phyloP scores from a whole-genome alignment of 1,140 invertebrate species.

The Brachionus manjavacas region DNA sequence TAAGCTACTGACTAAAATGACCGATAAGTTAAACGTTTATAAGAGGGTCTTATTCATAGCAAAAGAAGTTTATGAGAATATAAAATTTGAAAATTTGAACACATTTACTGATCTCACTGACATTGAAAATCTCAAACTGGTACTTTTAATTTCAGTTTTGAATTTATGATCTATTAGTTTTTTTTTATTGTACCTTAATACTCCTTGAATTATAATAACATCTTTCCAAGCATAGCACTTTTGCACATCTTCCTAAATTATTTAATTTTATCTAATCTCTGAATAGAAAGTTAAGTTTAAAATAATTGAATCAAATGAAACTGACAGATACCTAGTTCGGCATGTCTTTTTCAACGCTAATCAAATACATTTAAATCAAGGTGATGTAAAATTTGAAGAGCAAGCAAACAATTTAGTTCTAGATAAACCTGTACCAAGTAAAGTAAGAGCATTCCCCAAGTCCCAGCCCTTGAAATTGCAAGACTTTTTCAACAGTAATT shows the following conservation, averaged over 20 bases:
- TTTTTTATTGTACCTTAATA: neutral
- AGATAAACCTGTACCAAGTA: neutral
- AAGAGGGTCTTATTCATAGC: neutral
- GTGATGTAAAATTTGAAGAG: neutral
- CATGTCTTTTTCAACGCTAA: neutral
- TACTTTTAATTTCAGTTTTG: neutral
- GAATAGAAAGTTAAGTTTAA: neutral
- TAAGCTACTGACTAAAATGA: neutral
- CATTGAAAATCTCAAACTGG: neutral
- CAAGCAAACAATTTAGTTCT: neutral
- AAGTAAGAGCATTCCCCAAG: neutral
- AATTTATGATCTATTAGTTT: neutral
- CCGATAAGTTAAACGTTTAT: constrained; percentile 24
- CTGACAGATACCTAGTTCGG: neutral
- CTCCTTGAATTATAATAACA: neutral
- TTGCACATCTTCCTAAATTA: neutral
- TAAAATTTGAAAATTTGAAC: neutral
- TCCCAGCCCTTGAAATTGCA: neutral
- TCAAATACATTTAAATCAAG: neutral
- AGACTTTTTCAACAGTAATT: neutral
- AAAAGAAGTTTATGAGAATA: constrained; percentile 1
- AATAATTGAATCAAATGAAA: neutral
- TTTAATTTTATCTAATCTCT: neutral
- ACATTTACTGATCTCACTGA: neutral
- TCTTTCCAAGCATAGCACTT: neutral